Base-by-base conservation (phyloP, 2,797 vertebrate species). In the Rhinoraja longicauda region DNA sequence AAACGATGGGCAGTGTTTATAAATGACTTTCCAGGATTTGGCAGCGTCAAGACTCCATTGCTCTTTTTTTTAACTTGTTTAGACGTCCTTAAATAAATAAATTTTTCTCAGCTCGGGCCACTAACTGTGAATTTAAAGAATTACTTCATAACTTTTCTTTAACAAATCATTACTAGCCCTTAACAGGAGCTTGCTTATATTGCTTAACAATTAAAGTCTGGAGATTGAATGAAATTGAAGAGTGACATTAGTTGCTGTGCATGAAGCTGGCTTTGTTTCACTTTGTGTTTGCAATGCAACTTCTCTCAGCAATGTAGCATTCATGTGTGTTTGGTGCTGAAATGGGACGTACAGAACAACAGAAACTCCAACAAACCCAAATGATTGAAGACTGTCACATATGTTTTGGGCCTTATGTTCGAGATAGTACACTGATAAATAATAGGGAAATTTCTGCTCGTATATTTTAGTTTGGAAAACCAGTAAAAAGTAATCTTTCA, bases 1-100 rank as follows among this genome's bases (percentile, higher is more conserved):
- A 94, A 95, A 93, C 91, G 93, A 94, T 95, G 93, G 94, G 93
- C 93, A 0, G 94, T 88, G 84, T 96, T 95, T 96, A 95, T 94
- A 94, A 15, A 73, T 92, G 90, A 95, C 93, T 94, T 95, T 95
- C 94, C 93, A 76, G 90, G 90, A 92, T 92, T 73, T 73, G 64
- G 90, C 67, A 73, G 70, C 6, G 24, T 45, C 90, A 92, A 92
- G 36, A 29, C 24, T 72, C 70, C 64, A 29, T 39, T 29, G 24
- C 90, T 53, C 75, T 92, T 75, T 39, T 36, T 70, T 73, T 45
- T n/a, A n/a, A 75, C 32, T 73, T 73, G 70, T 72, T 72, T 92
- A 26, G 24, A 70, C 19, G 17, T 45, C 26, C 53, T 92, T 26
- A 72, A 92, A 53, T 53, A 92, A 72, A 75, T 75, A 53, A 26